These are phyloP conservation scores for Zeus faber DNA, from an alignment of 2,113 vertebrate genomes.

Conservation along the genomic window DNA sequence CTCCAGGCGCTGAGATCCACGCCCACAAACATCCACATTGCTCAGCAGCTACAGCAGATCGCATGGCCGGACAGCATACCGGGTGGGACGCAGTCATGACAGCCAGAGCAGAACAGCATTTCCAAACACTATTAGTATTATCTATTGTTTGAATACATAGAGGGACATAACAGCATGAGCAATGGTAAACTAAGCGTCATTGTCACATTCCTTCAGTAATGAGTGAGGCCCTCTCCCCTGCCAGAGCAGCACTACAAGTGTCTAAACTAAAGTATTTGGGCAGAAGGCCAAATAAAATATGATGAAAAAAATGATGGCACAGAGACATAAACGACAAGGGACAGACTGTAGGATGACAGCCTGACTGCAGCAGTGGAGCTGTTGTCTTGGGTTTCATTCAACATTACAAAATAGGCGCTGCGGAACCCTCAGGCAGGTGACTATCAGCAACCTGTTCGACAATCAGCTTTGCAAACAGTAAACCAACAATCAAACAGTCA, in stretches of 20 bases:
- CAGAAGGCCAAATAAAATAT: constrained; percentile 14
- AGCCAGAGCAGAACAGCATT: not conserved
- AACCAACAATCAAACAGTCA: too few relatives aligned
- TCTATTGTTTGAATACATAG: not conserved
- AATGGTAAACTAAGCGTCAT: too few relatives aligned
- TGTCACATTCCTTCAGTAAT: too few relatives aligned
- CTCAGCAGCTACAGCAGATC: not conserved
- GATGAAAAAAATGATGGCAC: constrained; percentile 15
- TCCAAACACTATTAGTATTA: not conserved
- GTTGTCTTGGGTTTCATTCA: too few relatives aligned
- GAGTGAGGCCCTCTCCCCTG: constrained; percentile 6
- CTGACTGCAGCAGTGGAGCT: not conserved
- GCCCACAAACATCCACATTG: not conserved
- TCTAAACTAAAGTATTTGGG: constrained; percentile 9
- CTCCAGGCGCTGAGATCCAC: not conserved
- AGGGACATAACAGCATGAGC: not conserved
- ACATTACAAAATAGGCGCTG: too few relatives aligned
- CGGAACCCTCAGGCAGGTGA: too few relatives aligned
- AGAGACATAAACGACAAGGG: constrained; percentile 5
- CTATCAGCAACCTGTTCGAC: too few relatives aligned
- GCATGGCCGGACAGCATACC: not conserved
- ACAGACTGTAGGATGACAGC: constrained; percentile 7
- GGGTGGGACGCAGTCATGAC: not conserved
- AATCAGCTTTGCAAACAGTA: too few relatives aligned
- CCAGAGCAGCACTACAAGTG: constrained; percentile 7